Evolutionary conservation across 2,888 invertebrate genomes (phyloP), one percentile per base, ranked within the genome.

Genomic region (Meteorus cinctellus): DNA sequence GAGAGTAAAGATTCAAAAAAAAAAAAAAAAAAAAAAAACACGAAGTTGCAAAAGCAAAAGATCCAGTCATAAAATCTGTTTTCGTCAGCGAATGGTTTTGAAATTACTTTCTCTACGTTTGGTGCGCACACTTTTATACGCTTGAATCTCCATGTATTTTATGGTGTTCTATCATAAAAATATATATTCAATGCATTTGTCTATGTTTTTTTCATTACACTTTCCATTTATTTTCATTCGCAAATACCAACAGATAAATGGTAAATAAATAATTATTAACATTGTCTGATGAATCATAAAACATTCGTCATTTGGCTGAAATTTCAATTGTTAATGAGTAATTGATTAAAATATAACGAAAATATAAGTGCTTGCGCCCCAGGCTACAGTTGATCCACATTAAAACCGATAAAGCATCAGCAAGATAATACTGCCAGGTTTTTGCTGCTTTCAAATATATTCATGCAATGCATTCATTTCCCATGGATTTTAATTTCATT

Each of bases 21-120:
- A 24, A 24, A 24, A 24, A 1, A 74, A 19, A 59, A 59, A 69
- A 24, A 24, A 24, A 24, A 24, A 1, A 24, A 24, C 24, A 24
- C 68, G 41, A 62, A 68, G 74, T 45, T 45, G 36, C 8, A 55
- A 69, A 31, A 51, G 34, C 27, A 34, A 8, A 65, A 63, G 65
- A 75, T 66, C 55, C 67, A 70, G 70, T 75, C 75, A 70, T 75
- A 75, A 75, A 75, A 75, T 70, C 70, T 75, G 75, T 75, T 75
- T 75, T 75, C 36, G 55, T 65, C 51, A 16, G 14, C 36, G 70
- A 67, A 75, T 75, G 27, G 63, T 70, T 69, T 75, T n/a, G 31
- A 48, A 75, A 75, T 63, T 69, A 45, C 31, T 62, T 36, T 75
- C 55, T 63, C 51, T 51, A 12, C 41, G 55, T 36, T 51, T 48